Percentiles rank a stretch among this genome's conserved stretches.
phyloP scores from a whole-genome alignment of 2,113 vertebrate species.

The Megaptera novaeangliae region DNA sequence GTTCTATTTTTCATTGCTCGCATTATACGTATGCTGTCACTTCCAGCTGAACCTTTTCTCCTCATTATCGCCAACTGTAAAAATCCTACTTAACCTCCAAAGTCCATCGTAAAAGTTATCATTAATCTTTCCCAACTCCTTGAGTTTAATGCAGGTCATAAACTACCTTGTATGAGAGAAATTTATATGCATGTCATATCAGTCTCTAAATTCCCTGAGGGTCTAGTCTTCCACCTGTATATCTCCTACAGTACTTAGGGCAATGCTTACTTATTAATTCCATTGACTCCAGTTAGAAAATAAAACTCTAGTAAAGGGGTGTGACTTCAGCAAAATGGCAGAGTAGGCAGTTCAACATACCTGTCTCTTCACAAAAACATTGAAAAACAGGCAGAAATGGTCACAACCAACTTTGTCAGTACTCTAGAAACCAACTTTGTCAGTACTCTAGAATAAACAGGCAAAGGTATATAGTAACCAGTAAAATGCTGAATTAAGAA shows the following conservation, averaged over 20 bases:
- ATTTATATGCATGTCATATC: not conserved
- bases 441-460: not conserved
- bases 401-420: not conserved
- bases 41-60: not conserved
- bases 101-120: not conserved
- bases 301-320: not conserved
- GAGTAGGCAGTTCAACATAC: not conserved
- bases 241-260: not conserved
- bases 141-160: not conserved
- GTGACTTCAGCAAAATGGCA: not conserved
- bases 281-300: not conserved
- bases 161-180: not conserved
- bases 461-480: not conserved
- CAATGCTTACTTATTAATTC: not conserved
- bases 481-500: not conserved
- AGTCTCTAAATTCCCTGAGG: not conserved
- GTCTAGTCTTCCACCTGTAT: not conserved
- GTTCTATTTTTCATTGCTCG: not conserved
- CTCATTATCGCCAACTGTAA: not conserved
- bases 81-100: not conserved
- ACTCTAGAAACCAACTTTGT: not conserved
- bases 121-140: not conserved
- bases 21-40: not conserved
- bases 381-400: not conserved
- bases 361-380: not conserved